phyloP scores from a whole-genome alignment of 2,888 invertebrate species.

The Cacoxenus indagator region DNA sequence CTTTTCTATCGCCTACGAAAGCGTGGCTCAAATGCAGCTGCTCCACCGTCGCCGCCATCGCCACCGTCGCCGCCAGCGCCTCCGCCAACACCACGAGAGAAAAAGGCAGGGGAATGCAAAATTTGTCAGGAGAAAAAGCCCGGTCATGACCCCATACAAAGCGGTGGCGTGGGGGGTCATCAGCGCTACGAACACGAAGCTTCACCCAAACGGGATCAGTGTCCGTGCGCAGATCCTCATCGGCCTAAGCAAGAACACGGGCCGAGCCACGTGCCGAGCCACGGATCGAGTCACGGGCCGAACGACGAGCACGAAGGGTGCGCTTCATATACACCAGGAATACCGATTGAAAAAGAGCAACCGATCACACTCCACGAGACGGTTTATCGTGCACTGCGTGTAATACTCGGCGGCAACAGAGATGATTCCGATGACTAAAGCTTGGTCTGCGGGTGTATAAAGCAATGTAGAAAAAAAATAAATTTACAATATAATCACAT shows the following conservation, averaged over 20 bases:
- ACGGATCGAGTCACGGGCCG: not conserved
- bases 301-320: not conserved
- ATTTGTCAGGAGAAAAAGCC: not conserved
- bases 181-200: not conserved
- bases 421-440: no score
- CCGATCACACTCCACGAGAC: not conserved
- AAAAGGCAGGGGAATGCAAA: not conserved
- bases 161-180: not conserved
- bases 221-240: conserved; percentile 8
- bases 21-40: conserved; percentile 17
- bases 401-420: not conserved
- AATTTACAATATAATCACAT: no score
- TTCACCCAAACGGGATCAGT: not conserved
- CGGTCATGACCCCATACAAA: not conserved
- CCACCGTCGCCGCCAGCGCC: not conserved
- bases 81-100: not conserved
- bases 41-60: not conserved
- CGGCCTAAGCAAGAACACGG: not conserved
- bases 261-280: not conserved
- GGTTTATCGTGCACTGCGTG: not conserved
- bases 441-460: no score
- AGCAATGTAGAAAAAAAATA: no score
- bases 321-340: not conserved
- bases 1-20: conserved; percentile 46
- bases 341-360: not conserved